Conservation (phyloP, 1,140 invertebrate species). For the Caenorhabditis elegans region DNA sequence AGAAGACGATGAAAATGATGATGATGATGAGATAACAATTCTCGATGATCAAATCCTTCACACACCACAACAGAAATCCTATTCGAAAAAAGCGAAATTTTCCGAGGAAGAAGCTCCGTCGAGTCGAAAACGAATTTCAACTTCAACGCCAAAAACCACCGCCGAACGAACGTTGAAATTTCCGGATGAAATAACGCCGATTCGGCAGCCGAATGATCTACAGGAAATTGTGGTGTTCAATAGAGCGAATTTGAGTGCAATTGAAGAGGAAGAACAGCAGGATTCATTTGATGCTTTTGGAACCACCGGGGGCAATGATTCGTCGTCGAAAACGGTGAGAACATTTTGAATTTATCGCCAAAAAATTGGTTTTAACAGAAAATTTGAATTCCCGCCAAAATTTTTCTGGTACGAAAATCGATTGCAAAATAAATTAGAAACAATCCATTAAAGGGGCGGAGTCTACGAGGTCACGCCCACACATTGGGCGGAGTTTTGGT, state of each 20-base stretch:
- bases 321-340: neutral
- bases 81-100: neutral
- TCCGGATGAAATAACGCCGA: neutral
- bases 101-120: neutral
- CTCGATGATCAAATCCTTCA: neutral
- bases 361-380: too few relatives aligned
- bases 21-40: too few relatives aligned
- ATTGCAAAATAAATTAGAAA: too few relatives aligned
- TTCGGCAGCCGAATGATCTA: neutral
- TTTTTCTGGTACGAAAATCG: too few relatives aligned
- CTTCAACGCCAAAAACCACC: neutral
- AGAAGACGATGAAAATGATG: too few relatives aligned
- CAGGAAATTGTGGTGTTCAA: neutral
- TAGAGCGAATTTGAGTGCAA: neutral
- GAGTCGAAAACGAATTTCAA: neutral
- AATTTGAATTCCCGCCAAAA: too few relatives aligned
- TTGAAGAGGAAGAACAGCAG: neutral
- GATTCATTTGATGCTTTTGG: constrained; percentile 4
- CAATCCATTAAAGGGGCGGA: too few relatives aligned
- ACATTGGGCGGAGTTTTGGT: too few relatives aligned
- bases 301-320: neutral
- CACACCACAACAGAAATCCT: neutral
- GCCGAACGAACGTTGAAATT: neutral
- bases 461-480: too few relatives aligned
- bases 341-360: too few relatives aligned